Conservation (phyloP, 2,797 vertebrate species). For the Psittacula derbiana region DNA sequence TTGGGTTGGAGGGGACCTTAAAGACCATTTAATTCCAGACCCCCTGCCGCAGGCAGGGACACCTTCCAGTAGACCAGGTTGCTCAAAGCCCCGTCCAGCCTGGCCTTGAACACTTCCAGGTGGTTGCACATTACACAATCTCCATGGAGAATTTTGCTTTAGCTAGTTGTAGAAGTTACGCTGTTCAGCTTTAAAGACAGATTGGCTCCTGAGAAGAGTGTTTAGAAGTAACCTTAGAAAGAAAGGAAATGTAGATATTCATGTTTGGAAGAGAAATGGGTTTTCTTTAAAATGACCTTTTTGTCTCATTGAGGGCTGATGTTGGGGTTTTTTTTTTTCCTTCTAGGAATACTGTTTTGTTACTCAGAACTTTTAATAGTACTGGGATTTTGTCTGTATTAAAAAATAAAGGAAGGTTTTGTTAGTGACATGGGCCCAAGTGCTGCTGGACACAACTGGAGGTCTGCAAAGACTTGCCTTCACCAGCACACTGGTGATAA, state of each 20-base stretch:
- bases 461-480: not conserved
- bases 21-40: not conserved
- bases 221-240: not conserved
- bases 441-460: not conserved
- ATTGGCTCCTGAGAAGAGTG: not conserved
- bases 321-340: not conserved
- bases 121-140: not conserved
- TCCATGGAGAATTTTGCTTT: not conserved
- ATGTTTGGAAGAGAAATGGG: not conserved
- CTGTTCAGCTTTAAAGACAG: not conserved
- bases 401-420: not conserved
- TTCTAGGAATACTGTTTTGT: not conserved
- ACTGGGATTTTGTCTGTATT: not conserved
- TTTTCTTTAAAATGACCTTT: not conserved
- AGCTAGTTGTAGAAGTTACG: not conserved
- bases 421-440: fast-evolving
- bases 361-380: not conserved
- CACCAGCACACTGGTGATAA: not conserved
- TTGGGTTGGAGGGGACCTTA: not conserved
- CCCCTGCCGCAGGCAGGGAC: not conserved
- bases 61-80: not conserved
- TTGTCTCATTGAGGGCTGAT: not conserved
- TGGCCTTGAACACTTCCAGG: not conserved
- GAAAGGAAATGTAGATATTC: not conserved
- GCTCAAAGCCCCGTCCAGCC: not conserved